phyloP scores from a whole-genome alignment of 2,888 invertebrate genomes.

The Hipparchia semele region DNA sequence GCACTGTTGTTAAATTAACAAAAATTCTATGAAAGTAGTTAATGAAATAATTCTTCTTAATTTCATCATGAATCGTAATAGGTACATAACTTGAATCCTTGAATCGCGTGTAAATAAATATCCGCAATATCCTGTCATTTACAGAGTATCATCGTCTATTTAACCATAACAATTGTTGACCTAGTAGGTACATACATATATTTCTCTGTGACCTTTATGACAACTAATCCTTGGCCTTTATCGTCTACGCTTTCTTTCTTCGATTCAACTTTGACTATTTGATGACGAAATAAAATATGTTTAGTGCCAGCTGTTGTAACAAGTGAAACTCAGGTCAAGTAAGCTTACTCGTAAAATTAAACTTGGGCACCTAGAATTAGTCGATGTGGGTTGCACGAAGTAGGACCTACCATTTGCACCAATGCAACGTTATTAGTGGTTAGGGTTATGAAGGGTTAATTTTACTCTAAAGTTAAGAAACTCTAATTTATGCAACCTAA shows the following conservation, averaged over 20 bases:
- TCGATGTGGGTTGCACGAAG: background rate
- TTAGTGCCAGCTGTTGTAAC: too few relatives aligned
- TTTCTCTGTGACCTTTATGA: background rate
- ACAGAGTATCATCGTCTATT: background rate
- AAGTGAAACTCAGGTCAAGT: too few relatives aligned
- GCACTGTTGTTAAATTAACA: background rate
- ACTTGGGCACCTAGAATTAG: too few relatives aligned
- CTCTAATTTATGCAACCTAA: too few relatives aligned
- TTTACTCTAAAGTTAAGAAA: too few relatives aligned
- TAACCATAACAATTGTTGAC: background rate
- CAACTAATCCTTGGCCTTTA: background rate
- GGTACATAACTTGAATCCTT: background rate
- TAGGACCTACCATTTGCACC: too few relatives aligned
- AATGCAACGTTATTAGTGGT: too few relatives aligned
- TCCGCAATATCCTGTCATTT: background rate
- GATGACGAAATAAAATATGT: background rate
- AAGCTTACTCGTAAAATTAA: too few relatives aligned
- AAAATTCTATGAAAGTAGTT: background rate
- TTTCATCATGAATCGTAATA: background rate
- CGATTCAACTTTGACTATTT: too few relatives aligned
- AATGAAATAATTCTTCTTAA: background rate
- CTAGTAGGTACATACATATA: background rate
- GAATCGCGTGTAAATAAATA: background rate
- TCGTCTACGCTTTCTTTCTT: background rate
- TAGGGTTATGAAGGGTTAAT: too few relatives aligned